These are phyloP conservation scores for Trichonephila inaurata DNA, from an alignment of 1,140 invertebrate species.

Conservation along the genomic window DNA sequence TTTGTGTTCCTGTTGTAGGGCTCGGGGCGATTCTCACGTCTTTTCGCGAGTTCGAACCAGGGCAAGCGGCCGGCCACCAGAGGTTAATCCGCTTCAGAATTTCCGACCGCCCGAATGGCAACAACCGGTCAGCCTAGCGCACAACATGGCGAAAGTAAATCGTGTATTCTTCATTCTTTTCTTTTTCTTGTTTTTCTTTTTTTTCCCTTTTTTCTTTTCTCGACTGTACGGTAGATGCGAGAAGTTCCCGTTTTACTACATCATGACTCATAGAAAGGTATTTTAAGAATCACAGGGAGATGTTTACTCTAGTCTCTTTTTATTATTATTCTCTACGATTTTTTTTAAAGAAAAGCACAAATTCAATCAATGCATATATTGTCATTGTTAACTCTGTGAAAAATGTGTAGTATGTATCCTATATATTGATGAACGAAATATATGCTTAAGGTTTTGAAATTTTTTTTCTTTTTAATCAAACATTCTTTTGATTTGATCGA, in stretches of 20 bases:
- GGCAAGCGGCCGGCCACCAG: slow-evolving; percentile 27
- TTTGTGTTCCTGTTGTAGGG: neutral
- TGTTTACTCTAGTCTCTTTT: neutral
- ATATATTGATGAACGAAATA: too few species aligned
- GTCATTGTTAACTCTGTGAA: too few species aligned
- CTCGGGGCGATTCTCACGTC: slow-evolving; percentile 37
- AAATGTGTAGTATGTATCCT: too few species aligned
- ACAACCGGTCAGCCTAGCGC: slow-evolving; percentile 42
- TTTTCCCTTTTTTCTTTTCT: neutral
- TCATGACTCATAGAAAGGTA: neutral
- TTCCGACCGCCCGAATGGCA: slow-evolving; percentile 14
- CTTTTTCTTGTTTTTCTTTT: neutral
- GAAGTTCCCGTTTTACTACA: slow-evolving; percentile 25
- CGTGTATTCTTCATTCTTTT: slow-evolving; percentile 16
- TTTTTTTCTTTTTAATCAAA: too few species aligned
- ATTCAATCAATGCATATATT: too few species aligned
- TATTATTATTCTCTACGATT: neutral
- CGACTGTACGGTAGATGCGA: neutral
- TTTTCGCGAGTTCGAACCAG: slow-evolving; percentile 6
- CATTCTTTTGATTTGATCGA: too few species aligned
- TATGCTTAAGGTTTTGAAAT: too few species aligned
- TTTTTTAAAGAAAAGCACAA: neutral
- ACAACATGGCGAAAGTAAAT: slow-evolving; percentile 38
- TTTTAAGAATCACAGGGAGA: neutral
- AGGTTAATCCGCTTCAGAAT: slow-evolving; percentile 49